A percentile compares a stretch with the other conserved stretches of the same genome.
Conservation (phyloP, 2,113 vertebrate species). For the Alethe diademata region DNA sequence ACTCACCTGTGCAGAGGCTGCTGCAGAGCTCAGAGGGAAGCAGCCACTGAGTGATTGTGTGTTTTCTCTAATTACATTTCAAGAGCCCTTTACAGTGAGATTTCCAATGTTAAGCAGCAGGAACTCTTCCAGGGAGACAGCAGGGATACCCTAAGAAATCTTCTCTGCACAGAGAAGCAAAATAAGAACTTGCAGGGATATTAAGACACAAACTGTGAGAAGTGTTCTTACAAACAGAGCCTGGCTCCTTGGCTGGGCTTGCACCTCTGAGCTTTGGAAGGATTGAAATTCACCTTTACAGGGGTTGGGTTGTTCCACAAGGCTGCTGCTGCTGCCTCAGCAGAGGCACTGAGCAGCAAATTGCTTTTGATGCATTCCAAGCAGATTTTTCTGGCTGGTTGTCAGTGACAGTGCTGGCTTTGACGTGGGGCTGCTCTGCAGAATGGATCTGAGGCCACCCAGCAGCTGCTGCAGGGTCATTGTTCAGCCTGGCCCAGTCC, state of each 20-base stretch:
- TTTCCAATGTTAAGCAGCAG: neutral
- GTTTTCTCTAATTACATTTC: neutral
- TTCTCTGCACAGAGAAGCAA: neutral
- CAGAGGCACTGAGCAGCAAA: conserved; percentile 42
- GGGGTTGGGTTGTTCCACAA: neutral
- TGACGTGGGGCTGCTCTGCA: conserved; percentile 11
- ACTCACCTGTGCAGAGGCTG: neutral
- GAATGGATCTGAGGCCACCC: neutral
- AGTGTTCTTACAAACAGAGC: neutral
- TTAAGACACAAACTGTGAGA: neutral
- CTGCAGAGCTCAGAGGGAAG: neutral
- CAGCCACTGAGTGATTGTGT: neutral
- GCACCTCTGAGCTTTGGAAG: neutral
- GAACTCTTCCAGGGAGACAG: neutral
- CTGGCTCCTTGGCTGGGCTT: neutral
- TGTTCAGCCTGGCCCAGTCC: neutral
- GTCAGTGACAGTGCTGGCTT: conserved; percentile 44
- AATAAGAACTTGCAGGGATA: neutral
- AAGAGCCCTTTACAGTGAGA: neutral
- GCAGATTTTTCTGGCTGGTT: conserved; percentile 38
- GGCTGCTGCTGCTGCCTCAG: conserved; percentile 5
- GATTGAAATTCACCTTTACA: neutral
- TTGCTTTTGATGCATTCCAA: conserved; percentile 47
- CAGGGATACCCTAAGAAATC: neutral
- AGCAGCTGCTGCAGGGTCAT: conserved; percentile 24